phyloP scores from a whole-genome alignment of 2,113 vertebrate species.

The Chinchilla lanigera region DNA sequence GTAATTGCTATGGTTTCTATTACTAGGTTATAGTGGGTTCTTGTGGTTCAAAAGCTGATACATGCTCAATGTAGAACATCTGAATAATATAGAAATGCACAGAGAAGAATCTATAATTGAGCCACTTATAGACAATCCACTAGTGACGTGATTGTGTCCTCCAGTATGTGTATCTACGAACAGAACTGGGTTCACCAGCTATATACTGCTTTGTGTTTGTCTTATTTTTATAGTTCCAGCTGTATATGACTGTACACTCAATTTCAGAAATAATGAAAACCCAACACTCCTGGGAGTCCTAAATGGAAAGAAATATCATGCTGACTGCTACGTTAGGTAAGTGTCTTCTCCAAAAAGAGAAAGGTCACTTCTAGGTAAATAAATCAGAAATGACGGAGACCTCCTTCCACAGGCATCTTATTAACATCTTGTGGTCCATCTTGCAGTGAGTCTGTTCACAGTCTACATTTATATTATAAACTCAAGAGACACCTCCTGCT shows the following conservation, averaged over 20 bases:
- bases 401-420: background rate
- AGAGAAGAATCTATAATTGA: background rate
- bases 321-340: constrained; percentile 96
- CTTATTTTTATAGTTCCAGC: constrained; percentile 91
- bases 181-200: constrained; percentile 57
- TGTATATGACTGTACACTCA: constrained; percentile 98
- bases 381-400: rapidly evolving
- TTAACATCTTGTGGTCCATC: background rate
- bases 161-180: constrained; percentile 53
- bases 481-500: background rate
- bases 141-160: background rate
- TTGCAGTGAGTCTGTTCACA: rapidly evolving
- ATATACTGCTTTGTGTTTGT: constrained; percentile 78
- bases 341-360: constrained; percentile 29
- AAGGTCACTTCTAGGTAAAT: background rate
- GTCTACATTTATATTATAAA: background rate
- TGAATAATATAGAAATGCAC: background rate
- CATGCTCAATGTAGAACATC: background rate
- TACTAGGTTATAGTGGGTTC: background rate
- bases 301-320: constrained; percentile 96
- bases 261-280: constrained; percentile 96
- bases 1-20: background rate
- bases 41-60: background rate
- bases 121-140: background rate
- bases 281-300: constrained; percentile 95